Base-by-base conservation (phyloP, 2,888 invertebrate genomes). In the Xestoiulus laeticollis region DNA sequence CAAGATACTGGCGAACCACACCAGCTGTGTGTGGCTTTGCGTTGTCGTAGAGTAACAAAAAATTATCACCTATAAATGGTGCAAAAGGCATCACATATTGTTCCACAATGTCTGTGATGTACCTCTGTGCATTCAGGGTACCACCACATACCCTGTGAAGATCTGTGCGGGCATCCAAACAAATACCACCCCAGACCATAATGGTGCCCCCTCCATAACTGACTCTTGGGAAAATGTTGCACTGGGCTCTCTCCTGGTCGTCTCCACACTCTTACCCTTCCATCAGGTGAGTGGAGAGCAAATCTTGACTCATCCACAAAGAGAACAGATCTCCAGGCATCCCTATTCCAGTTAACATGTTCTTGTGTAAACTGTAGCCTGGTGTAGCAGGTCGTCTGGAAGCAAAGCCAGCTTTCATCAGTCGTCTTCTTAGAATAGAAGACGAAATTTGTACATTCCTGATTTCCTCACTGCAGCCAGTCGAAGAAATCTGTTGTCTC, bases 61-160 rank as follows among this genome's bases (percentile, higher is more conserved):
- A n/a, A n/a, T n/a, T n/a, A n/a, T 84, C 30, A 84, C 84, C 84
- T 26, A 84, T 84, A 84, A n/a, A 84, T 84, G 84, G 84, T 84
- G 84, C 84, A 26, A 84, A 84, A 84, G 84, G 33, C 84, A 26
- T 30, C 84, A 10, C 84, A 84, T 19, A 83, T 84, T 84, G 84
- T 84, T 84, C 84, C 84, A 84, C 26, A 26, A 84, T 84, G 84
- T 84, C 84, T 84, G 84, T 84, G 84, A 84, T 84, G 26, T 84
- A 84, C 33, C 84, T 84, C 84, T 84, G 84, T 84, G 84, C 84
- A 84, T 84, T 84, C 84, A 26, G 84, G 38, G 84, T 8, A n/a
- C 84, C 26, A 84, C 38, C 84, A 84, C 84, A 84, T 26, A 84
- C 84, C 38, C 19, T 84, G 38, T n/a, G 84, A 38, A 84, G 84